These are phyloP conservation scores for Heliconius congener DNA, from an alignment of 1,140 invertebrate species.

Conservation along the genomic window DNA sequence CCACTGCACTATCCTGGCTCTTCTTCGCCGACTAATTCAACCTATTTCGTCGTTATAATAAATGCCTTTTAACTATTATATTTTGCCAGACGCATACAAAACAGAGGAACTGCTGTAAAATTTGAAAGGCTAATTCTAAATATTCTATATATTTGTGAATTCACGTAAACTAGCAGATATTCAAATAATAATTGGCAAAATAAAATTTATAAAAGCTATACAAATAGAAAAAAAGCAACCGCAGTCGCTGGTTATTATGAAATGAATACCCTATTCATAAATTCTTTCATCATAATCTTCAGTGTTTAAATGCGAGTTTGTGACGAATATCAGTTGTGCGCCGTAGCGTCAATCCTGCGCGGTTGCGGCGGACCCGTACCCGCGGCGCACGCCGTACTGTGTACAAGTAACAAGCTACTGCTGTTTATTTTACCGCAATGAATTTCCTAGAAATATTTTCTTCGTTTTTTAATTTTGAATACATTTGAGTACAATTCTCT, in stretches of 20 bases:
- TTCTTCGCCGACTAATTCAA: slow-evolving; percentile 34
- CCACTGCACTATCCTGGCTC: slow-evolving; percentile 36
- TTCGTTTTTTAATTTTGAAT: slow-evolving; percentile 79
- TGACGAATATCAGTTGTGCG: slow-evolving; percentile 24
- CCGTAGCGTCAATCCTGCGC: slow-evolving; percentile 21
- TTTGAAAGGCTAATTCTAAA: neutral
- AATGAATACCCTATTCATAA: slow-evolving; percentile 26
- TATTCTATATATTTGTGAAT: neutral
- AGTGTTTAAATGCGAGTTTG: slow-evolving; percentile 22
- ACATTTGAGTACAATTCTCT: slow-evolving; percentile 78
- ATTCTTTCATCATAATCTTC: slow-evolving; percentile 29
- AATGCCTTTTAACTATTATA: slow-evolving; percentile 26
- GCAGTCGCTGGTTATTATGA: slow-evolving; percentile 16
- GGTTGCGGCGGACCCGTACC: neutral
- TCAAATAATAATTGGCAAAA: neutral
- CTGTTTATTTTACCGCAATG: slow-evolving; percentile 79
- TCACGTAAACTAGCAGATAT: neutral
- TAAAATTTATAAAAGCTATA: slow-evolving; percentile 16
- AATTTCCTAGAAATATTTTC: slow-evolving; percentile 77
- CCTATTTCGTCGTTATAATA: slow-evolving; percentile 36
- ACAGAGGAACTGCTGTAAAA: neutral
- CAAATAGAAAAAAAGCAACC: slow-evolving; percentile 8
- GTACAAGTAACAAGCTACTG: slow-evolving; percentile 67
- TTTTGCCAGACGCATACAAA: neutral
- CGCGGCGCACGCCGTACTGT: slow-evolving; percentile 30